Conservation (phyloP, 30 jellyfish, hydroid and myxozoan species). For the Cassiopea xamachana region DNA sequence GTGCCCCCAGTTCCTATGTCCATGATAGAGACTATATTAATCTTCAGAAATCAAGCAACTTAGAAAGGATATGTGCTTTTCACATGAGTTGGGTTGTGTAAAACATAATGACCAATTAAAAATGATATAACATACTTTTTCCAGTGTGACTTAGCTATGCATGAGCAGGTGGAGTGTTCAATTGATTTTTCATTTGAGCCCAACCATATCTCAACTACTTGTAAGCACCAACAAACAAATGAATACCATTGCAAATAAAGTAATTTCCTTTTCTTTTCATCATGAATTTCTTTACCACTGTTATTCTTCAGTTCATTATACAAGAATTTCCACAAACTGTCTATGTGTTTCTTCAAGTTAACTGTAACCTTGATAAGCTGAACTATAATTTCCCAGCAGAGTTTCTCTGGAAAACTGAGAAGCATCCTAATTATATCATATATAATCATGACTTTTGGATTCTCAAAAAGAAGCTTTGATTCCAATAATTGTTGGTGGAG, state of each 20-base stretch:
- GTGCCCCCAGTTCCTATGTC: no score
- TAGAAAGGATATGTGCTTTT: no score
- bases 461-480: slow-evolving; percentile 25
- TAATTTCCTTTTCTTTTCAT: slow-evolving; percentile 9
- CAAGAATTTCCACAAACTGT: background rate
- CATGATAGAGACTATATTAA: no score
- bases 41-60: no score
- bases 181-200: slow-evolving; percentile 6
- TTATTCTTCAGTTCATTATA: background rate
- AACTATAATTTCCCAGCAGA: slow-evolving; percentile 44
- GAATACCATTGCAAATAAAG: slow-evolving; percentile 48
- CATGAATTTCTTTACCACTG: background rate
- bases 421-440: slow-evolving; percentile 42
- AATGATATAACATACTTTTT: background rate
- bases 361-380: slow-evolving; percentile 1
- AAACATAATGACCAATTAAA: background rate
- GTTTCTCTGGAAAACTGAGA: slow-evolving; percentile 18
- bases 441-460: slow-evolving; percentile 37
- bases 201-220: slow-evolving; percentile 30
- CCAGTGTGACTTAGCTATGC: slow-evolving; percentile 24
- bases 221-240: slow-evolving; percentile 58
- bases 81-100: no score
- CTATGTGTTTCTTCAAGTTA: slow-evolving; percentile 14
- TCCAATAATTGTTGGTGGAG: slow-evolving; percentile 12
- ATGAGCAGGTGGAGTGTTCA: slow-evolving; percentile 24